Evolutionary conservation across 2,888 invertebrate genomes (phyloP).

Genomic region (Cephus spinipes): DNA sequence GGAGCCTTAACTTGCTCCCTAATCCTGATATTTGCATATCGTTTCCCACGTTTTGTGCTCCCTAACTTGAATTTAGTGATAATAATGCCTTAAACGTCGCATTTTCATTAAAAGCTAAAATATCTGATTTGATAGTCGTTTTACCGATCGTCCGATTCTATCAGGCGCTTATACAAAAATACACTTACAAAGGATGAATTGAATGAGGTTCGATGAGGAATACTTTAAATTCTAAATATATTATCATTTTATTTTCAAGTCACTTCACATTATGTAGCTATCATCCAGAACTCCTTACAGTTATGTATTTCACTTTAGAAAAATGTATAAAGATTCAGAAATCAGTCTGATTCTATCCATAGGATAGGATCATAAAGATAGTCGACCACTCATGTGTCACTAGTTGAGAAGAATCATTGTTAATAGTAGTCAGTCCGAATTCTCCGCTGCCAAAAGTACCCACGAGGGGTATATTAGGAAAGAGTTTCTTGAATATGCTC

Average conservation of each 20-base stretch:
- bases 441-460: slow-evolving; percentile 59
- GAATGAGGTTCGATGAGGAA: background rate
- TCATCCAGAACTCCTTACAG: background rate
- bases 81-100: background rate
- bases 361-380: slow-evolving; percentile 56
- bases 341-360: slow-evolving; percentile 32
- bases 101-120: background rate
- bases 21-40: slow-evolving; percentile 33
- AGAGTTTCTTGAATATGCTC: slow-evolving; percentile 51
- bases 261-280: background rate
- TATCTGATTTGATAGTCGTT: background rate
- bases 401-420: slow-evolving; percentile 7
- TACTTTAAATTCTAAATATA: background rate
- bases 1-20: background rate
- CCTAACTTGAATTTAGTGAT: background rate
- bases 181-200: background rate
- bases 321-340: background rate
- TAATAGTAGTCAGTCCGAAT: slow-evolving; percentile 39
- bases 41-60: background rate
- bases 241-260: slow-evolving; percentile 5
- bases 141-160: background rate
- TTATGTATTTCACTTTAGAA: background rate
- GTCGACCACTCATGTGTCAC: slow-evolving; percentile 40
- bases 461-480: slow-evolving; percentile 54
- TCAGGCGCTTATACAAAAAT: background rate